phyloP scores from a whole-genome alignment of 1,140 invertebrate genomes.

The Drosophila sulfurigaster region DNA sequence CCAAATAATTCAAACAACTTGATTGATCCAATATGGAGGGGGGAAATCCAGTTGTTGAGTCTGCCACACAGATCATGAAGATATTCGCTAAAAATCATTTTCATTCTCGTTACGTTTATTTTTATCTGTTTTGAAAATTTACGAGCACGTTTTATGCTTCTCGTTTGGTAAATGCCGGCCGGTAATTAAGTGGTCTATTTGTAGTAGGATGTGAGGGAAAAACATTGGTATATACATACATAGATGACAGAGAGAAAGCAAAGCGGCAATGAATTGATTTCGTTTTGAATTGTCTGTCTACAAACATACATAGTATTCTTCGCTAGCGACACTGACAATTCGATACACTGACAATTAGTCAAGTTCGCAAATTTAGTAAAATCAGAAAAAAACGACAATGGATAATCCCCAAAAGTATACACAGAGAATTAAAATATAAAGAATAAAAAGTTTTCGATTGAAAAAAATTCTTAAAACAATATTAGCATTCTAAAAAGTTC shows the following conservation, averaged over 20 bases:
- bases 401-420: no score
- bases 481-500: no score
- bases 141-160: slow-evolving; percentile 59
- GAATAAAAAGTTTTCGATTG: no score
- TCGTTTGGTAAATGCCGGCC: slow-evolving; percentile 68
- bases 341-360: slow-evolving; percentile 10
- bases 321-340: background rate
- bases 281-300: slow-evolving; percentile 3
- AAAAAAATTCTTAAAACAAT: no score
- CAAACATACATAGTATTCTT: background rate
- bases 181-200: slow-evolving; percentile 69
- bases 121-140: slow-evolving; percentile 62
- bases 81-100: slow-evolving; percentile 59
- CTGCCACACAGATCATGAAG: slow-evolving; percentile 37
- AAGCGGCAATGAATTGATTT: slow-evolving; percentile 42
- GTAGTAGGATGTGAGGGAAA: slow-evolving; percentile 8
- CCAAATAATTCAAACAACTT: no score
- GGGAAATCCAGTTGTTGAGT: slow-evolving; percentile 38
- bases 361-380: no score
- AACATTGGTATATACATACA: slow-evolving; percentile 30
- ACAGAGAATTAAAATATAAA: no score
- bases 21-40: slow-evolving; percentile 13
- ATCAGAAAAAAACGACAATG: no score
- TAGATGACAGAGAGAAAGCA: slow-evolving; percentile 19
- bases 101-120: slow-evolving; percentile 54